These are phyloP conservation scores for Gymnorhina tibicen DNA, from an alignment of 2,113 vertebrate species.

Conservation along the genomic window DNA sequence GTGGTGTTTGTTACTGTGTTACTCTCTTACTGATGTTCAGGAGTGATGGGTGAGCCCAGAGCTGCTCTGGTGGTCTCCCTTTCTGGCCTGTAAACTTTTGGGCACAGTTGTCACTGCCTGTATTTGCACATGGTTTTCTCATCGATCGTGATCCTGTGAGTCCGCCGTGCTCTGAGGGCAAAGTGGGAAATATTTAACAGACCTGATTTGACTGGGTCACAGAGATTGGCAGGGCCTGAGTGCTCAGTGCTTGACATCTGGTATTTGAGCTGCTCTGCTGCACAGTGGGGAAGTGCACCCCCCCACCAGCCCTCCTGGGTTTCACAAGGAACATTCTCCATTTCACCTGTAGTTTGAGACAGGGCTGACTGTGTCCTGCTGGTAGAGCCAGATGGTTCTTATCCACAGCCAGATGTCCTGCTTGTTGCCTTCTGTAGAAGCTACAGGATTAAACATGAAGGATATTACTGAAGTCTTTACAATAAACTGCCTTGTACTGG, in stretches of 20 bases:
- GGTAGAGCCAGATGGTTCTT: not conserved
- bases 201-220: not conserved
- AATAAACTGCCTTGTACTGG: not conserved
- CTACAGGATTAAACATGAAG: not conserved
- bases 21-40: not conserved
- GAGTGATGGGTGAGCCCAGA: not conserved
- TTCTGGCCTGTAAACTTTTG: not conserved
- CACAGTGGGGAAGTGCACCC: not conserved
- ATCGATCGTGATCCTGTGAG: not conserved
- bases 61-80: not conserved
- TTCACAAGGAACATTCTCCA: not conserved
- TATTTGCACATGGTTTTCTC: not conserved
- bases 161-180: not conserved
- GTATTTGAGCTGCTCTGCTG: not conserved
- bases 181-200: not conserved
- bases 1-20: not conserved
- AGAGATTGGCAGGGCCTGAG: not conserved
- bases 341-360: not conserved
- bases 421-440: not conserved
- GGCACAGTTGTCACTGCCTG: not conserved
- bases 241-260: rapidly evolving
- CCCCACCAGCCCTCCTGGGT: not conserved
- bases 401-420: not conserved
- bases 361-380: not conserved
- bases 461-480: not conserved